Evolutionary conservation across 2,888 invertebrate species (phyloP).

Genomic region (Pheosia gnoma): DNA sequence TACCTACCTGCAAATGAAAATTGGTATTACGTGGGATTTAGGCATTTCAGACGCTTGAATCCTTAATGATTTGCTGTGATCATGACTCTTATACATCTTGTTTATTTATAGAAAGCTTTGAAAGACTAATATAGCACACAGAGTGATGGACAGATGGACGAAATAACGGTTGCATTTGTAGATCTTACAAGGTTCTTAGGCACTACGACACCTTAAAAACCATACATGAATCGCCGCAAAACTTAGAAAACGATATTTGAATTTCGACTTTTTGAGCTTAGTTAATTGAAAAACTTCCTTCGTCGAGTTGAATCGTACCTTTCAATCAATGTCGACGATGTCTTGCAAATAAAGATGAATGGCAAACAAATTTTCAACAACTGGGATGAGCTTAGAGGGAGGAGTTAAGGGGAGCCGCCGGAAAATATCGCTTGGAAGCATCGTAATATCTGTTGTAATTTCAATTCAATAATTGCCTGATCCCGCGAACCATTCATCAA

Average conservation of each 20-base stretch:
- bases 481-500: constrained; percentile 73
- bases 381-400: constrained; percentile 9
- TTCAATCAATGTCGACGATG: constrained; percentile 38
- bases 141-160: too few species aligned
- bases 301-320: constrained; percentile 4
- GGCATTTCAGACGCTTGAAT: too few species aligned
- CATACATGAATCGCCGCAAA: not conserved
- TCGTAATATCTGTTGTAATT: constrained; percentile 53
- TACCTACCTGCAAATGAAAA: not conserved
- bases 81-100: too few species aligned
- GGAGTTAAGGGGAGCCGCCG: constrained; percentile 18
- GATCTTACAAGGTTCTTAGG: too few species aligned
- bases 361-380: constrained; percentile 30
- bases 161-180: too few species aligned
- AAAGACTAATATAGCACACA: too few species aligned
- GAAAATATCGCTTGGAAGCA: constrained; percentile 42
- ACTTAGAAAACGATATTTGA: constrained; percentile 1
- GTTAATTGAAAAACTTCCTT: constrained; percentile 5
- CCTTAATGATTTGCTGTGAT: too few species aligned
- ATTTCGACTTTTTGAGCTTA: not conserved
- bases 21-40: too few species aligned
- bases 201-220: too few species aligned
- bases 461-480: constrained; percentile 75
- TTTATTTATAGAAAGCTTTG: too few species aligned
- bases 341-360: constrained; percentile 45